Evolutionary conservation across 2,113 vertebrate genomes (phyloP).

Genomic region (Pomatorhinus ruficollis): DNA sequence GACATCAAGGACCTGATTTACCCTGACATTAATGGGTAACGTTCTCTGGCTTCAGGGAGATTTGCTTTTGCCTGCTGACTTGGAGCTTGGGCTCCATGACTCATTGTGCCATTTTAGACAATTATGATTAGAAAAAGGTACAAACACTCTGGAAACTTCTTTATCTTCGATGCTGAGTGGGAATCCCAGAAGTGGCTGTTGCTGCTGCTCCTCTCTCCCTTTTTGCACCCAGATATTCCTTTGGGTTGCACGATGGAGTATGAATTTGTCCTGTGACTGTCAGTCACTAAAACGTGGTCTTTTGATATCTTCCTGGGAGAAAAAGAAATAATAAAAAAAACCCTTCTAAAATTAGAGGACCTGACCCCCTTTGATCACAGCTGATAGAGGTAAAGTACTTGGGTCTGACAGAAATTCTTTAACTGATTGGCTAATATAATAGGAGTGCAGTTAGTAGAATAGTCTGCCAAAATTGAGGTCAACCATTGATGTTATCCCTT

Average conservation of each 20-base stretch:
- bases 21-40: neutral
- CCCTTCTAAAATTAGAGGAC: neutral
- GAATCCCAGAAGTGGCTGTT: neutral
- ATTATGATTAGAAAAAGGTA: neutral
- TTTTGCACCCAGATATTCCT: neutral
- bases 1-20: neutral
- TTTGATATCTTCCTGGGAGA: neutral
- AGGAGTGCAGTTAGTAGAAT: slow-evolving; percentile 15
- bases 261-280: neutral
- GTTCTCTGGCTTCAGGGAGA: neutral
- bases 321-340: neutral
- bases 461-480: slow-evolving; percentile 51
- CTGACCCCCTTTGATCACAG: slow-evolving; percentile 30
- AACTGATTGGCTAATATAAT: slow-evolving; percentile 54
- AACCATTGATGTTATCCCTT: slow-evolving; percentile 35
- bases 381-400: slow-evolving; percentile 41
- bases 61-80: neutral
- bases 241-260: neutral
- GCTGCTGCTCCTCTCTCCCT: neutral
- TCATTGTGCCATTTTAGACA: neutral
- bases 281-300: neutral
- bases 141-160: neutral
- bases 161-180: neutral
- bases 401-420: slow-evolving; percentile 31
- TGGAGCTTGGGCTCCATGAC: neutral